Evolutionary conservation across 1,140 invertebrate species (phyloP).

Genomic region (Adelges cooleyi): DNA sequence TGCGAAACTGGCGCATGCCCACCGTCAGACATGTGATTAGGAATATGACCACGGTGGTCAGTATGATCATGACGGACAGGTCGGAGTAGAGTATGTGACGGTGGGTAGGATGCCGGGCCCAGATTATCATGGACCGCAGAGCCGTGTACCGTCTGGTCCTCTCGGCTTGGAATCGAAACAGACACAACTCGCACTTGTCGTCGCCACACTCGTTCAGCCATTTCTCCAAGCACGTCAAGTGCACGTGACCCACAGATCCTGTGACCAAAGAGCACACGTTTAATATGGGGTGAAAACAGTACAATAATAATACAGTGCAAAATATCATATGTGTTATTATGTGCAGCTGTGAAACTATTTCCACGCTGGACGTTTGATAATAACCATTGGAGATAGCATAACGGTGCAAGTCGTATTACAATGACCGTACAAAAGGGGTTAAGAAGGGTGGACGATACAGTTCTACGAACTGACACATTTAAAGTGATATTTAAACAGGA

Average conservation of each 20-base stretch:
- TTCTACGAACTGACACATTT: too few relatives aligned
- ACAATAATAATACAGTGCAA: too few relatives aligned
- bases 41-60: not conserved
- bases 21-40: not conserved
- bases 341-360: too few relatives aligned
- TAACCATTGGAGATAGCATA: too few relatives aligned
- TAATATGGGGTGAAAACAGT: too few relatives aligned
- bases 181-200: conserved; percentile 49
- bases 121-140: conserved; percentile 3
- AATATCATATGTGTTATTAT: too few relatives aligned
- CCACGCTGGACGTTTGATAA: too few relatives aligned
- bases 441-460: too few relatives aligned
- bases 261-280: too few relatives aligned
- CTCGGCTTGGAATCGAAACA: conserved; percentile 42
- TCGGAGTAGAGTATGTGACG: not conserved
- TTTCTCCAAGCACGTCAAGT: conserved; percentile 53
- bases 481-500: too few relatives aligned
- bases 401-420: too few relatives aligned
- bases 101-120: not conserved
- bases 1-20: not conserved
- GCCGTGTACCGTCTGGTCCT: not conserved
- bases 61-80: not conserved
- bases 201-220: conserved; percentile 54
- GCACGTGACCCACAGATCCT: conserved; percentile 55
- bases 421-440: too few relatives aligned